Percentiles rank a stretch among this genome's conserved stretches.
phyloP scores from a whole-genome alignment of 2,797 vertebrate species.

The Enteromius treurensis region DNA sequence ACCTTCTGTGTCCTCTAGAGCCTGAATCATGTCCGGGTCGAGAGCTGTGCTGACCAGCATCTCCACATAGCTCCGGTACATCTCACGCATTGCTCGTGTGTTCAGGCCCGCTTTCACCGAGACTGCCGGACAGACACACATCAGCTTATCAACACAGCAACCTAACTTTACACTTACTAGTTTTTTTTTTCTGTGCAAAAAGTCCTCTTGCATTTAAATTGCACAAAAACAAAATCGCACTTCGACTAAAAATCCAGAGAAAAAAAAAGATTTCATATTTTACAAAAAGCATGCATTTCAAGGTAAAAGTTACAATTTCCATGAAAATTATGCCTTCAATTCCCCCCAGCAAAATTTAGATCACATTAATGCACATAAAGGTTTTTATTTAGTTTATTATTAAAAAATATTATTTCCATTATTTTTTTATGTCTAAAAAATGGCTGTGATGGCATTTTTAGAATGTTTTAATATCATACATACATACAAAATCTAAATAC shows the following conservation, averaged over 20 bases:
- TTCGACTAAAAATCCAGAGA: background rate
- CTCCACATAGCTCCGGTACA: constrained; percentile 95
- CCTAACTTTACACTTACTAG: background rate
- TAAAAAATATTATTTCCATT: background rate
- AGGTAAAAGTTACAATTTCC: background rate
- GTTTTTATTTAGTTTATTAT: background rate
- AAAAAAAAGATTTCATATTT: background rate
- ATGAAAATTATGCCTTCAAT: background rate
- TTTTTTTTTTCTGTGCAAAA: background rate
- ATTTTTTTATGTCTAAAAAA: background rate
- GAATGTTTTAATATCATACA: background rate
- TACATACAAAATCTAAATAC: background rate
- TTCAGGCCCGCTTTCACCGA: constrained; percentile 82
- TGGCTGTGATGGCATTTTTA: background rate
- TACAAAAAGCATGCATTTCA: background rate
- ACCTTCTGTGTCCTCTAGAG: constrained; percentile 92
- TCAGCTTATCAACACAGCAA: background rate
- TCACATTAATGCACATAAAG: background rate
- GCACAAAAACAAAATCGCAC: background rate
- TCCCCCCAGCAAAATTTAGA: background rate
- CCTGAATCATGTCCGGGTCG: constrained; percentile 95
- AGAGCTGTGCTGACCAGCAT: constrained; percentile 94
- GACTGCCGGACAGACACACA: constrained; percentile 63
- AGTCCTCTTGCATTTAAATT: background rate
- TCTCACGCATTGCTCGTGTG: constrained; percentile 91